These are phyloP conservation scores for Brienomyrus longianalis DNA, from an alignment of 2,113 vertebrate species.

Conservation along the genomic window DNA sequence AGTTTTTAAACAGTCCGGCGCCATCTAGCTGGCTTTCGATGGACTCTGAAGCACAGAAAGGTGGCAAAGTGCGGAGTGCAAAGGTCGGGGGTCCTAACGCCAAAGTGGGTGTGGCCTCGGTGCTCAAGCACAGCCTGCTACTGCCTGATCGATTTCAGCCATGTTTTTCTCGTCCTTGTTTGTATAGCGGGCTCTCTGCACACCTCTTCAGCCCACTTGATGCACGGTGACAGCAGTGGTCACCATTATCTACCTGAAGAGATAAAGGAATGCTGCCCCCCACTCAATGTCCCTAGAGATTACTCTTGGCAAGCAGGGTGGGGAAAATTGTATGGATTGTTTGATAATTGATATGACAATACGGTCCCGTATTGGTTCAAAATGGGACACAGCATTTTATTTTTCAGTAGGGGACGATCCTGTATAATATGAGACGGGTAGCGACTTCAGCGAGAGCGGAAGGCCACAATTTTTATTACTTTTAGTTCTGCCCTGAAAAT, in stretches of 20 bases:
- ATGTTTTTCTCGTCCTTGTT: constrained; percentile 10
- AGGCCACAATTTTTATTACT: neutral
- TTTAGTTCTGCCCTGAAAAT: neutral
- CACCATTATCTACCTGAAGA: neutral
- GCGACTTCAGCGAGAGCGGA: neutral
- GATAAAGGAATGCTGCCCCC: neutral
- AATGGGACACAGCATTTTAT: neutral
- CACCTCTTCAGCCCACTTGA: neutral
- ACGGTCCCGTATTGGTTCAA: neutral
- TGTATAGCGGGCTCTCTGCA: neutral
- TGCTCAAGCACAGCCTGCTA: neutral
- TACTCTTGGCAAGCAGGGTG: neutral
- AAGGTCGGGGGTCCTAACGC: neutral
- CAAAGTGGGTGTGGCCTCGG: neutral
- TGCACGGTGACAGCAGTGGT: neutral
- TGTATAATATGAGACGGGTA: neutral
- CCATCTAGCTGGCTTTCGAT: neutral
- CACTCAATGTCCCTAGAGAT: neutral
- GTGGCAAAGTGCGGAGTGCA: neutral
- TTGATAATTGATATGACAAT: neutral
- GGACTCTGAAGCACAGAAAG: neutral
- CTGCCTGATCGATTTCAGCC: neutral
- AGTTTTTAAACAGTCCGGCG: neutral
- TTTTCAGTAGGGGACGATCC: neutral
- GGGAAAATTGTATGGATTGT: neutral